These are phyloP conservation scores for Aphaenogaster rudis DNA, from an alignment of 1,140 invertebrate genomes.

Conservation along the genomic window DNA sequence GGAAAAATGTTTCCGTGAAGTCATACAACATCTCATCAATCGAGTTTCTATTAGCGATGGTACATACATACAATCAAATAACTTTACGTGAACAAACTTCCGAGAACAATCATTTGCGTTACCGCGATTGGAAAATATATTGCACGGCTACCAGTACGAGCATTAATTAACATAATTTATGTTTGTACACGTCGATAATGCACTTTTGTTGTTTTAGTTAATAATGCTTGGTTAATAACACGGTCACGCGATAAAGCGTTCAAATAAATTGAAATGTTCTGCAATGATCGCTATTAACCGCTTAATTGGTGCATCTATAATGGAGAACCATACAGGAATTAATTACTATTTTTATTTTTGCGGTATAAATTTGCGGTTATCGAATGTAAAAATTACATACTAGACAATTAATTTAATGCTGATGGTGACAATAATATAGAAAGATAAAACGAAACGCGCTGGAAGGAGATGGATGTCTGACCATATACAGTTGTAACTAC, in stretches of 20 bases:
- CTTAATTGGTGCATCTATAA: conserved; percentile 29
- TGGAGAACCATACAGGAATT: background rate
- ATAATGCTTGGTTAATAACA: conserved; percentile 53
- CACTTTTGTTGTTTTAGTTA: conserved; percentile 62
- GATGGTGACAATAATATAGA: background rate
- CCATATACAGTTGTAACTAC: background rate
- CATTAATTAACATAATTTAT: conserved; percentile 62
- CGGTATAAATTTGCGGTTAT: background rate
- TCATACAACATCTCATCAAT: conserved; percentile 7
- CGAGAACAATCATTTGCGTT: background rate
- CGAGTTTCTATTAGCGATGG: conserved; percentile 26
- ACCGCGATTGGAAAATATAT: conserved; percentile 48
- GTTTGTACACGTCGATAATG: conserved; percentile 36
- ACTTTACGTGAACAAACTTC: background rate
- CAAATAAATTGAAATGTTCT: conserved; percentile 53
- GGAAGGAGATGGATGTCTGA: conserved; percentile 9
- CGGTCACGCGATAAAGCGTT: conserved; percentile 28
- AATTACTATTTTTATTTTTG: conserved; percentile 28
- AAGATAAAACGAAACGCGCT: background rate
- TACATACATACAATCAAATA: conserved; percentile 31
- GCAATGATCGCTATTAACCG: conserved; percentile 44
- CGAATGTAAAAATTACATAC: background rate
- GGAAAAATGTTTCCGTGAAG: conserved; percentile 26
- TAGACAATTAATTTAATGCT: background rate
- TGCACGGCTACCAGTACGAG: background rate